Evolutionary conservation across 1,140 invertebrate species (phyloP).

Genomic region (Potamilus streckersoni): DNA sequence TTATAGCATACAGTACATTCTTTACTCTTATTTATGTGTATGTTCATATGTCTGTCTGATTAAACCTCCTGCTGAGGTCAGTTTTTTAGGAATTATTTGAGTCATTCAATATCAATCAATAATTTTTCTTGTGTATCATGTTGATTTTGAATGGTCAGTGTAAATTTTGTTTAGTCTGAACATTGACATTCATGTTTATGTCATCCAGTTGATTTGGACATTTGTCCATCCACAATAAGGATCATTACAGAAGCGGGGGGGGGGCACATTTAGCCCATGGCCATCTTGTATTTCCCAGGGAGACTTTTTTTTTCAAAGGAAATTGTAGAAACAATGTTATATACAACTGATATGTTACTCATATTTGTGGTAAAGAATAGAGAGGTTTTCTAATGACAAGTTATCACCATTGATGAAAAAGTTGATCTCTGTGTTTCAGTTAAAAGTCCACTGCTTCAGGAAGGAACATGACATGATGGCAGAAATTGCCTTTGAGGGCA

Average conservation of each 20-base stretch:
- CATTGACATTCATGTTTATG: no score
- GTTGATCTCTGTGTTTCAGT: conserved; percentile 35
- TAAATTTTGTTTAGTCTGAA: no score
- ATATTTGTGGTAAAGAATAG: neutral
- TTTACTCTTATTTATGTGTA: no score
- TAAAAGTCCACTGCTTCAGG: conserved; percentile 44
- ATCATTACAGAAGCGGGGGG: neutral
- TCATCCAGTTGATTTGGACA: no score
- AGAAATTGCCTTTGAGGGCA: conserved; percentile 49
- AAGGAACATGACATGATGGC: conserved; percentile 54
- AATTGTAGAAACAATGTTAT: neutral
- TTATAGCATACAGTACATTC: no score
- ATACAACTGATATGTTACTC: neutral
- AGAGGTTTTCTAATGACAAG: neutral
- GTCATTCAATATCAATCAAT: no score
- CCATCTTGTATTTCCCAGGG: neutral
- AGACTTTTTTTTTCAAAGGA: neutral
- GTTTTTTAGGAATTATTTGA: no score
- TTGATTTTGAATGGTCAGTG: no score
- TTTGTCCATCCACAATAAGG: no score
- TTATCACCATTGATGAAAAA: neutral
- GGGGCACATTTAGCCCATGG: neutral
- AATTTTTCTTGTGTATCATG: no score
- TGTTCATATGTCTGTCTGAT: no score
- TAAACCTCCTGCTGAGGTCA: no score